Percentiles rank a stretch among this genome's conserved stretches.
These are phyloP conservation scores for Pipistrellus kuhlii DNA, from an alignment of 2,797 vertebrate genomes.

Conservation along the genomic window DNA sequence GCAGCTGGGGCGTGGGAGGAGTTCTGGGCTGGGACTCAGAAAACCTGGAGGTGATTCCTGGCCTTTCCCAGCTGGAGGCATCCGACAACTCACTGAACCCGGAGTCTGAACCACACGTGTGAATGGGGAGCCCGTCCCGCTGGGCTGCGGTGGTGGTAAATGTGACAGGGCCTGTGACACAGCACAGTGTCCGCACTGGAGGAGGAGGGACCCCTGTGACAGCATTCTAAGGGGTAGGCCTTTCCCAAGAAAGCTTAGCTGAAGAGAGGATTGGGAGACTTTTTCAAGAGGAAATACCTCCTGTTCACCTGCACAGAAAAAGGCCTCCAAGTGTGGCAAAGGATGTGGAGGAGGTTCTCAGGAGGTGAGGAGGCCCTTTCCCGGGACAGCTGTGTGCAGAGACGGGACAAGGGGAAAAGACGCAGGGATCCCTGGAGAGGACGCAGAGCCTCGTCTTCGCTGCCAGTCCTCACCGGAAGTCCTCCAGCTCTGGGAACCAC, in stretches of 20 bases:
- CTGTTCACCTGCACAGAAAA: background rate
- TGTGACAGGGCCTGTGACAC: background rate
- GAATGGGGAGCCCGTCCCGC: accelerated
- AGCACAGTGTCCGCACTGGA: background rate
- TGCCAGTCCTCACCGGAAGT: background rate
- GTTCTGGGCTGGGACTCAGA: background rate
- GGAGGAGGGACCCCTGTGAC: background rate
- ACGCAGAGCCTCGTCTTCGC: background rate
- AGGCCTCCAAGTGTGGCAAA: background rate
- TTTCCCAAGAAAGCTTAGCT: background rate
- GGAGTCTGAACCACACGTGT: background rate
- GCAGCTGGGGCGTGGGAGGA: background rate
- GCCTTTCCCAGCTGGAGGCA: background rate
- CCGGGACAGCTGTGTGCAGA: background rate
- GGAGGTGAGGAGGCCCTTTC: background rate
- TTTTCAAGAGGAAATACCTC: background rate
- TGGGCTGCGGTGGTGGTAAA: background rate
- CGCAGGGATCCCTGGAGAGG: background rate
- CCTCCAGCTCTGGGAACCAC: background rate
- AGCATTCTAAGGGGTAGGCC: background rate
- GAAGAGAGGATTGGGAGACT: background rate
- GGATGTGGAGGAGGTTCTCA: background rate
- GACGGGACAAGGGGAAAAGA: background rate
- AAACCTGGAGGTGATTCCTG: background rate
- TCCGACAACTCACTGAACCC: background rate